Conservation (phyloP, 2,888 invertebrate species). For the Drosophila lacicola region DNA sequence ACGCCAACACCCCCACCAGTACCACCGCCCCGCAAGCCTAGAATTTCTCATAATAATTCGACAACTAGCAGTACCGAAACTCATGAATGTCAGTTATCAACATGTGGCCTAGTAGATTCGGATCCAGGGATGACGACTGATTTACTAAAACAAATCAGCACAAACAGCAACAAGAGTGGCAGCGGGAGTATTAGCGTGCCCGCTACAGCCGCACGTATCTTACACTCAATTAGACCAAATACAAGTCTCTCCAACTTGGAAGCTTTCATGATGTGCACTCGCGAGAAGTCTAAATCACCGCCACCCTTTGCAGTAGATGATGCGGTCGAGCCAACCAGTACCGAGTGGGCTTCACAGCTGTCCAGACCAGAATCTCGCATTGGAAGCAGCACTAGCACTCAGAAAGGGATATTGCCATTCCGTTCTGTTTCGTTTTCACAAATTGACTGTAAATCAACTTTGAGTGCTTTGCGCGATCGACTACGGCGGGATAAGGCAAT, state of each 20-base stretch:
- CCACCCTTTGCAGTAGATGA: constrained; percentile 51
- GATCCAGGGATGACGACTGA: constrained; percentile 63
- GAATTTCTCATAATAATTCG: constrained; percentile 53
- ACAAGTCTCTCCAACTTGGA: constrained; percentile 84
- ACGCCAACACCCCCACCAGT: constrained; percentile 87
- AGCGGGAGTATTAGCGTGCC: constrained; percentile 19
- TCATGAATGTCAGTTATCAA: constrained; percentile 45
- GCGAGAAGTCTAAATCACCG: constrained; percentile 80
- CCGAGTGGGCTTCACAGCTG: constrained; percentile 84
- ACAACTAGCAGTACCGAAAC: constrained; percentile 86
- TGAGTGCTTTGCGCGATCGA: constrained; percentile 83
- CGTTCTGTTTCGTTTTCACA: constrained; percentile 95
- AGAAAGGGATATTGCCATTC: constrained; percentile 89
- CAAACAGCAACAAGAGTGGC: constrained; percentile 57
- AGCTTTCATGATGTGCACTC: constrained; percentile 73
- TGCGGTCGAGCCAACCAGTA: constrained; percentile 58
- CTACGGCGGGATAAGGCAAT: constrained; percentile 81
- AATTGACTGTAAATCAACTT: constrained; percentile 88
- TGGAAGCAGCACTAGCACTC: constrained; percentile 84
- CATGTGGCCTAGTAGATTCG: constrained; percentile 30
- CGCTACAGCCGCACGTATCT: constrained; percentile 50
- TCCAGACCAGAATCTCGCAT: constrained; percentile 87
- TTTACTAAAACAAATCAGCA: constrained; percentile 72
- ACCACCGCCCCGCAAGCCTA: constrained; percentile 86
- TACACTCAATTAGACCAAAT: constrained; percentile 79